Evolutionary conservation across 2,888 invertebrate species (phyloP).

Genomic region (Caenorhabditis doughertyi): DNA sequence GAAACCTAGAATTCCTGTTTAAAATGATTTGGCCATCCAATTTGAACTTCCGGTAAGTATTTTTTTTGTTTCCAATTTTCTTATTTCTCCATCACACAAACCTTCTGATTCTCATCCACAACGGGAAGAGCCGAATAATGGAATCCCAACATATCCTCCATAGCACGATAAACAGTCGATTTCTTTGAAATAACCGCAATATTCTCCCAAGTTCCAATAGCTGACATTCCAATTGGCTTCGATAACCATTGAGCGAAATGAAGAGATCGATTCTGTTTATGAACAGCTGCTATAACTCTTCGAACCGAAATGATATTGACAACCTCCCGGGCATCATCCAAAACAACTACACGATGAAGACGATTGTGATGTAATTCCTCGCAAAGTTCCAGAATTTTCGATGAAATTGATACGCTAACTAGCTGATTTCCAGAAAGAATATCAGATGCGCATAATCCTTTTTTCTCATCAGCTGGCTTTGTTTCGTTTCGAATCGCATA

Average conservation of each 20-base stretch:
- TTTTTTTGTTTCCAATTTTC: too few species aligned
- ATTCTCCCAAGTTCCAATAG: slow-evolving; percentile 71
- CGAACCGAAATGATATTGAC: slow-evolving; percentile 69
- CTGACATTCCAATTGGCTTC: slow-evolving; percentile 62
- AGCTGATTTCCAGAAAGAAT: slow-evolving; percentile 61
- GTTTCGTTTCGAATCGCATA: slow-evolving; percentile 30
- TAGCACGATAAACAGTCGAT: slow-evolving; percentile 56
- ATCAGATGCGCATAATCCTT: slow-evolving; percentile 30
- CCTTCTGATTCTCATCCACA: slow-evolving; percentile 57
- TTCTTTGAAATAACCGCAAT: slow-evolving; percentile 43
- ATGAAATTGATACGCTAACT: slow-evolving; percentile 56
- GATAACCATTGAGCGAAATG: slow-evolving; percentile 76
- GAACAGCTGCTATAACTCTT: slow-evolving; percentile 71
- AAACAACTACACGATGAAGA: slow-evolving; percentile 70
- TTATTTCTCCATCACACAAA: neutral
- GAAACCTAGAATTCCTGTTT: too few species aligned
- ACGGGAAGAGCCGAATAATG: slow-evolving; percentile 70
- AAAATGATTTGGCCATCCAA: too few species aligned
- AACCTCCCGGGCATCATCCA: slow-evolving; percentile 67
- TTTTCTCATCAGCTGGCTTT: neutral
- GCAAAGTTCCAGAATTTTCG: slow-evolving; percentile 70
- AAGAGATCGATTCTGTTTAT: slow-evolving; percentile 72
- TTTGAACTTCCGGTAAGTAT: too few species aligned
- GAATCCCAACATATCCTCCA: slow-evolving; percentile 70
- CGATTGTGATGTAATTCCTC: slow-evolving; percentile 61